A percentile compares a stretch with the other conserved stretches of the same genome.
These are phyloP conservation scores for Agrilus cyanescens DNA, from an alignment of 2,888 invertebrate species.

Conservation along the genomic window DNA sequence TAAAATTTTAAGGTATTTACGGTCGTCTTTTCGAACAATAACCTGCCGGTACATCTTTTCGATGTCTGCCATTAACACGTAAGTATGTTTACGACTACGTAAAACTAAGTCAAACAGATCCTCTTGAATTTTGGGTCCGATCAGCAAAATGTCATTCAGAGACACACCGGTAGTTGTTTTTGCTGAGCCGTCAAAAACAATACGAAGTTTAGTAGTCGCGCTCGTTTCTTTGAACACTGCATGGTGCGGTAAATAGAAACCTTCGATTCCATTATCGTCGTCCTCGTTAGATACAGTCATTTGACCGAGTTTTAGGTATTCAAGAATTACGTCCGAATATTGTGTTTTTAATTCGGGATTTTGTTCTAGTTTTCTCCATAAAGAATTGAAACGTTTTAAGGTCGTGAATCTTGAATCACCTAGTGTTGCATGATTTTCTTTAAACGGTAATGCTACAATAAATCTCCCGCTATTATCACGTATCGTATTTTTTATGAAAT, in stretches of 20 bases:
- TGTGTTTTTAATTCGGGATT: constrained; percentile 6
- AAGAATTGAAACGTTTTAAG: constrained; percentile 6
- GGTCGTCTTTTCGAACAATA: too few relatives aligned
- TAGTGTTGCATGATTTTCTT: constrained; percentile 5
- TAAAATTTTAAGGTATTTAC: too few relatives aligned
- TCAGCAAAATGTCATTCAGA: constrained; percentile 9
- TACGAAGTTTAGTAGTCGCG: constrained; percentile 11
- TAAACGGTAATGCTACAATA: constrained; percentile 1
- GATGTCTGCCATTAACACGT: too few relatives aligned
- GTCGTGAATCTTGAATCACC: constrained; percentile 8
- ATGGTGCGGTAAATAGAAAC: constrained; percentile 13
- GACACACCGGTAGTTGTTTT: constrained; percentile 9
- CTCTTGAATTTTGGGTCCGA: constrained; percentile 5
- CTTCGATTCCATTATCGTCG: constrained; percentile 1
- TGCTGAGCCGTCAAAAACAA: constrained; percentile 12
- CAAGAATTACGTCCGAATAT: constrained; percentile 13
- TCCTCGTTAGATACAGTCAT: constrained; percentile 8
- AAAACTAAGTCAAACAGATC: constrained; percentile 6
- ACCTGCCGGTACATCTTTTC: too few relatives aligned
- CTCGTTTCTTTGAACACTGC: constrained; percentile 10
- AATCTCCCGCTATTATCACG: constrained; percentile 1
- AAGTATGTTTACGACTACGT: too few relatives aligned
- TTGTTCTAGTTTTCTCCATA: constrained; percentile 10
- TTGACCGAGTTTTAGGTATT: constrained; percentile 12
- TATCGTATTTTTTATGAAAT: constrained; percentile 1